Evolutionary conservation across 1,140 invertebrate species (phyloP).

Genomic region (Melipona quadrifasciata): DNA sequence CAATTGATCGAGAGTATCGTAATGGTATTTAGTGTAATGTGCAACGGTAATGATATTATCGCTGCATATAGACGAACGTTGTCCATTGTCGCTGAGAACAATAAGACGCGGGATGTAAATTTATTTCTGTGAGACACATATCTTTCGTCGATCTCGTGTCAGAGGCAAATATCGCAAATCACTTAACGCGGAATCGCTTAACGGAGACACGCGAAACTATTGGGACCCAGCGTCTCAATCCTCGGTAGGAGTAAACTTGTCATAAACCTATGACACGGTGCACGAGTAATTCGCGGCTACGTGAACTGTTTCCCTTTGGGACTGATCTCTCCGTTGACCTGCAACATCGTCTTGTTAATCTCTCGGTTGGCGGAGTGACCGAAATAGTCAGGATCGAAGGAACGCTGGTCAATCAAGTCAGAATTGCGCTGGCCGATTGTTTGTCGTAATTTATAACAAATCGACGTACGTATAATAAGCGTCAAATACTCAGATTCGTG

Average conservation of each 20-base stretch:
- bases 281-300: neutral
- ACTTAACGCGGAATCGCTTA: neutral
- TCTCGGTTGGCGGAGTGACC: neutral
- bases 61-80: no score
- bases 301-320: neutral
- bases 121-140: no score
- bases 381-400: neutral
- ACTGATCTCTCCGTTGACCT: neutral
- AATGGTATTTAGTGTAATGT: no score
- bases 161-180: no score
- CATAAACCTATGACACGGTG: neutral
- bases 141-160: no score
- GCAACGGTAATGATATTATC: no score
- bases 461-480: neutral
- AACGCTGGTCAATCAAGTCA: neutral
- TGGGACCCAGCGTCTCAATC: neutral
- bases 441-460: neutral
- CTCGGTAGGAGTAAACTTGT: neutral
- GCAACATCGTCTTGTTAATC: neutral
- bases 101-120: no score
- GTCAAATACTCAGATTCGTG: neutral
- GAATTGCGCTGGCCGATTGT: neutral
- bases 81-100: no score
- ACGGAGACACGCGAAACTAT: neutral
- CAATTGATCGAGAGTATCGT: no score